Evolutionary conservation across 2,888 invertebrate species (phyloP).

Genomic region (Drosophila yooni): DNA sequence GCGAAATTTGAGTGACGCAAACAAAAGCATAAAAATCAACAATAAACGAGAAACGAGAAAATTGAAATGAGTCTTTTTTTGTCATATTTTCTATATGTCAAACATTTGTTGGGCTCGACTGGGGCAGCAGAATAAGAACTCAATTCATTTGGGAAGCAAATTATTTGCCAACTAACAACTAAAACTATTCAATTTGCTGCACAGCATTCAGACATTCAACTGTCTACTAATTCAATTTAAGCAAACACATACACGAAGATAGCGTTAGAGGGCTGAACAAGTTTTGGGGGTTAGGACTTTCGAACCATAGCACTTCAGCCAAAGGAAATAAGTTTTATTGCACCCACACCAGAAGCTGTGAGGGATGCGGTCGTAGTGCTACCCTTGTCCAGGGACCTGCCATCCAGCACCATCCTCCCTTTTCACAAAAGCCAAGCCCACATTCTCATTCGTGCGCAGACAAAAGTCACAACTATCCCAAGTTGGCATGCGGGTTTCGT

Average conservation of each 20-base stretch:
- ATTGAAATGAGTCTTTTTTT: slow-evolving; percentile 57
- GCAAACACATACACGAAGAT: slow-evolving; percentile 18
- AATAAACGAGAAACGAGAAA: slow-evolving; percentile 54
- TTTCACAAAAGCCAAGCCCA: slow-evolving; percentile 61
- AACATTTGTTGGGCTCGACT: slow-evolving; percentile 21
- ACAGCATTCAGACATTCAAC: slow-evolving; percentile 26
- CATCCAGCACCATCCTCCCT: slow-evolving; percentile 7
- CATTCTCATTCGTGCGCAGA: slow-evolving; percentile 61
- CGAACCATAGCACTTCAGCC: slow-evolving; percentile 4
- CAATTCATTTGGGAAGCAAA: slow-evolving; percentile 34
- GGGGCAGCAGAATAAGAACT: slow-evolving; percentile 8
- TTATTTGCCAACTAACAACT: slow-evolving; percentile 71
- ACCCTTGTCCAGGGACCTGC: slow-evolving; percentile 38
- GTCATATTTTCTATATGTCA: background rate
- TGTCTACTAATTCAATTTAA: slow-evolving; percentile 66
- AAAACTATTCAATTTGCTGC: slow-evolving; percentile 76
- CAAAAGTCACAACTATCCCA: slow-evolving; percentile 79
- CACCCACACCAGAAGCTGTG: slow-evolving; percentile 38
- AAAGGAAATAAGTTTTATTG: slow-evolving; percentile 65
- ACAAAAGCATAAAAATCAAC: slow-evolving; percentile 69
- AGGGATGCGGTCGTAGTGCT: slow-evolving; percentile 31
- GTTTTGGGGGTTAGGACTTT: slow-evolving; percentile 9
- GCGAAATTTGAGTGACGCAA: slow-evolving; percentile 69
- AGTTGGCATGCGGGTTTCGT: slow-evolving; percentile 67
- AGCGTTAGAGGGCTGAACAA: slow-evolving; percentile 21